Conservation (phyloP, 2,113 vertebrate species). For the Phaethon lepturus region DNA sequence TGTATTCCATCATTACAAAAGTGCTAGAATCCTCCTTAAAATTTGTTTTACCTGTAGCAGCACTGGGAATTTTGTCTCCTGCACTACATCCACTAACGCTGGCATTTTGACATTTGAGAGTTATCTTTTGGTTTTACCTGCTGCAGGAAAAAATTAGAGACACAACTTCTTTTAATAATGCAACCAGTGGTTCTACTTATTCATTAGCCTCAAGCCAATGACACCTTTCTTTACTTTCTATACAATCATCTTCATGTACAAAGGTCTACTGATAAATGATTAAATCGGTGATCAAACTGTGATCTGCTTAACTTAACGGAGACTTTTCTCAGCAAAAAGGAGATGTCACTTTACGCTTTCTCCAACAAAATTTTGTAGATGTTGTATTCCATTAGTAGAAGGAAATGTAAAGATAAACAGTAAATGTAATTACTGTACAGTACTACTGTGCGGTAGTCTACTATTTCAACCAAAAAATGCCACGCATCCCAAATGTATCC, state of each 20-base stretch:
- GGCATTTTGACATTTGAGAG: slow-evolving; percentile 74
- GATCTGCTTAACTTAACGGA: slow-evolving; percentile 33
- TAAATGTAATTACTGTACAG: not conserved
- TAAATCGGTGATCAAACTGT: slow-evolving; percentile 49
- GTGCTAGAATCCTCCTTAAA: slow-evolving; percentile 72
- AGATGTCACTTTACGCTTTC: not conserved
- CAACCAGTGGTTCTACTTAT: slow-evolving; percentile 63
- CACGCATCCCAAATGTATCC: fast-evolving
- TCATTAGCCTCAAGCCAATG: slow-evolving; percentile 57
- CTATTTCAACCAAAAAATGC: not conserved
- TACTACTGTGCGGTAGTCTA: not conserved
- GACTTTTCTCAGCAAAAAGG: slow-evolving; percentile 9
- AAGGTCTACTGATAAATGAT: slow-evolving; percentile 36
- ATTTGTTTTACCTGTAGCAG: slow-evolving; percentile 77
- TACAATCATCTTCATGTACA: not conserved
- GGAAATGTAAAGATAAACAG: not conserved
- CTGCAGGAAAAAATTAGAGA: slow-evolving; percentile 73
- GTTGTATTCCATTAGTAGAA: not conserved
- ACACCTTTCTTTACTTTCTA: slow-evolving; percentile 51
- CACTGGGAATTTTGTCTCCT: slow-evolving; percentile 75
- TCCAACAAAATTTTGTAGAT: not conserved
- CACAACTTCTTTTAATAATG: slow-evolving; percentile 74
- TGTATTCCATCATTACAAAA: slow-evolving; percentile 79
- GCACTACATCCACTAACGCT: slow-evolving; percentile 68
- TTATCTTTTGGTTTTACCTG: slow-evolving; percentile 63